Evolutionary conservation across 2,888 invertebrate genomes (phyloP).

Genomic region (Anoncus sp.): DNA sequence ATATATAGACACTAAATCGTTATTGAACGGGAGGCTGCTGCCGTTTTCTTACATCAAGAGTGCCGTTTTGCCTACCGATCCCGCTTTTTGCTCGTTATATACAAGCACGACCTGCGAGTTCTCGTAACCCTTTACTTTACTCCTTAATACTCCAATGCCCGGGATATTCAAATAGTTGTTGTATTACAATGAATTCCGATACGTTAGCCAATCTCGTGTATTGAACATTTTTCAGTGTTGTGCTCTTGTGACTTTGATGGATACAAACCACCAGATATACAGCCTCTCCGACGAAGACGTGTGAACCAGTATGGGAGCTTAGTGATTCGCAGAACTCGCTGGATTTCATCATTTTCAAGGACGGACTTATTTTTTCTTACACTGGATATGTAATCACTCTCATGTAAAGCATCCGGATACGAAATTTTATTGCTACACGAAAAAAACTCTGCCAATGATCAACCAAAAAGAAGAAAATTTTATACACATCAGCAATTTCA

Average conservation of each 20-base stretch:
- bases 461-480: no score
- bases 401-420: no score
- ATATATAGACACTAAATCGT: slow-evolving; percentile 19
- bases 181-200: slow-evolving; percentile 31
- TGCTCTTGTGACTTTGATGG: background rate
- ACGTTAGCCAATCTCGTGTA: slow-evolving; percentile 1
- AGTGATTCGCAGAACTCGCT: background rate
- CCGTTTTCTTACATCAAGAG: slow-evolving; percentile 42
- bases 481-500: no score
- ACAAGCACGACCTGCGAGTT: slow-evolving; percentile 36
- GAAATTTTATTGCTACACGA: no score
- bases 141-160: background rate
- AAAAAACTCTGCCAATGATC: no score
- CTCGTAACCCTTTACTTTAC: slow-evolving; percentile 29
- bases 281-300: background rate
- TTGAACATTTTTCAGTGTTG: background rate
- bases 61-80: slow-evolving; percentile 41
- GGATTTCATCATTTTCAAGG: background rate
- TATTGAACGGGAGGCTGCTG: slow-evolving; percentile 46
- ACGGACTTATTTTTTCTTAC: no score
- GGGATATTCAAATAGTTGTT: slow-evolving; percentile 15
- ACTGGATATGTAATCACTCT: no score
- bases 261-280: background rate
- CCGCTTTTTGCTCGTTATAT: slow-evolving; percentile 34
- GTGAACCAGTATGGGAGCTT: no score